A percentile compares a stretch with the other conserved stretches of the same genome.
These are phyloP conservation scores for Bostrychus sinensis DNA, from an alignment of 2,113 vertebrate species.

Conservation along the genomic window DNA sequence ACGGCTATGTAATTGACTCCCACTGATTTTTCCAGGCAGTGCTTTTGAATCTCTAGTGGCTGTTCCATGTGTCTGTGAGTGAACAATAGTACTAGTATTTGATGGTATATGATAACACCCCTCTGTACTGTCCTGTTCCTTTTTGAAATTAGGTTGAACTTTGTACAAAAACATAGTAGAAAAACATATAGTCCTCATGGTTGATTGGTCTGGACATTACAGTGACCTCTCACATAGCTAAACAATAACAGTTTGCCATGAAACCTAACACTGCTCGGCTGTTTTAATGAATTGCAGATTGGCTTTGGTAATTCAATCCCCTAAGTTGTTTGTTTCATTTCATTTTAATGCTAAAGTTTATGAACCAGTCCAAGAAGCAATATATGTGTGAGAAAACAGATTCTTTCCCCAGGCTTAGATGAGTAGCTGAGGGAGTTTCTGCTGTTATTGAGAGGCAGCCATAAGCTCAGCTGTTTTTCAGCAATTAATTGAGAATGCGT, in stretches of 20 bases:
- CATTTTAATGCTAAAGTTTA: conserved; percentile 35
- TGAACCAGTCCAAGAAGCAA: conserved; percentile 34
- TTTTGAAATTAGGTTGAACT: no score
- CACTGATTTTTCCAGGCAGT: conserved; percentile 33
- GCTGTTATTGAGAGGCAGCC: conserved; percentile 4
- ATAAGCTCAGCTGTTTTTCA: neutral
- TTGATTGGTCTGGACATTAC: conserved; percentile 1
- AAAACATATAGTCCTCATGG: neutral
- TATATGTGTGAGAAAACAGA: conserved; percentile 2
- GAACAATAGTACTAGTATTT: no score
- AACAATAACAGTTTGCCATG: conserved; percentile 39
- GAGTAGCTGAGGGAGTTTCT: conserved; percentile 22
- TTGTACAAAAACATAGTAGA: neutral
- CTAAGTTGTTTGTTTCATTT: conserved; percentile 51
- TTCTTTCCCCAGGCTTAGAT: conserved; percentile 17
- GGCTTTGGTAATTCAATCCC: conserved; percentile 48
- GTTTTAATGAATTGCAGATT: conserved; percentile 54
- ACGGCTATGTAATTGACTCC: conserved; percentile 57
- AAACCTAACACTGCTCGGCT: conserved; percentile 26
- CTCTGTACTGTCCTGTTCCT: neutral
- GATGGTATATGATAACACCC: neutral
- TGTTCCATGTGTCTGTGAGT: conserved; percentile 14
- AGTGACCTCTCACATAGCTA: neutral
- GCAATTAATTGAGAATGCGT: neutral
- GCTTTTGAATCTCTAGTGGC: conserved; percentile 16